Percentiles rank a stretch among this genome's conserved stretches.
phyloP scores from a whole-genome alignment of 2,888 invertebrate species.

The Drosophila ezoana region DNA sequence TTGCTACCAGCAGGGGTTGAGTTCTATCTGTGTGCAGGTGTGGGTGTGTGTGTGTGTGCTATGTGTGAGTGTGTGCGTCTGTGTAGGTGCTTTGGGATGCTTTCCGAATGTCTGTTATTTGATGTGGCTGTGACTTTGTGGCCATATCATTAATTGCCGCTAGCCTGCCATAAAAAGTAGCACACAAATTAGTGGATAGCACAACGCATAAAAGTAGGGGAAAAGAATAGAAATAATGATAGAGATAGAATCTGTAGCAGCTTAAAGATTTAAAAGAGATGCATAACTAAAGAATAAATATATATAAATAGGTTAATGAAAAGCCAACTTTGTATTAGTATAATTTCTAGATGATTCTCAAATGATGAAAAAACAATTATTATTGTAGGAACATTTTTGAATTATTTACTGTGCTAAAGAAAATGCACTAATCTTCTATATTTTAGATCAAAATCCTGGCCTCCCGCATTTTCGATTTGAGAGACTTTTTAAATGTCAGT shows the following conservation, averaged over 20 bases:
- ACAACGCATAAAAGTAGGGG: conserved; percentile 25
- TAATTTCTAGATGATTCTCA: too few species aligned
- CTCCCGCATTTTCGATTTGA: too few species aligned
- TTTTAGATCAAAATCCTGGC: too few species aligned
- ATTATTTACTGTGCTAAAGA: too few species aligned
- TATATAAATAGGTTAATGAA: background rate
- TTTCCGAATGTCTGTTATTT: conserved; percentile 71
- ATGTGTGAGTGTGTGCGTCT: conserved; percentile 21
- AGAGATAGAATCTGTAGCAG: background rate
- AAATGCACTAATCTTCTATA: too few species aligned
- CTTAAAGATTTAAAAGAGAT: background rate
- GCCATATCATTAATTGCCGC: conserved; percentile 80
- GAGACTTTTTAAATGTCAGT: too few species aligned
- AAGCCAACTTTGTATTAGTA: background rate
- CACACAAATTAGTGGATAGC: conserved; percentile 68
- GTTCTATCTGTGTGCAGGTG: conserved; percentile 18
- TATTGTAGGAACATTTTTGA: too few species aligned
- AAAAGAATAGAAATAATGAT: background rate
- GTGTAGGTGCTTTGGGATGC: conserved; percentile 42
- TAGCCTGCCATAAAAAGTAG: conserved; percentile 56
- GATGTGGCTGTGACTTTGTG: conserved; percentile 80
- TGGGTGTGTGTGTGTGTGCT: conserved; percentile 17
- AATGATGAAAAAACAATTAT: too few species aligned
- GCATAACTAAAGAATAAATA: background rate
- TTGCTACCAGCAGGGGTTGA: conserved; percentile 32